These are phyloP conservation scores for Cynocephalus volans DNA, from an alignment of 2,113 vertebrate species.

Conservation along the genomic window DNA sequence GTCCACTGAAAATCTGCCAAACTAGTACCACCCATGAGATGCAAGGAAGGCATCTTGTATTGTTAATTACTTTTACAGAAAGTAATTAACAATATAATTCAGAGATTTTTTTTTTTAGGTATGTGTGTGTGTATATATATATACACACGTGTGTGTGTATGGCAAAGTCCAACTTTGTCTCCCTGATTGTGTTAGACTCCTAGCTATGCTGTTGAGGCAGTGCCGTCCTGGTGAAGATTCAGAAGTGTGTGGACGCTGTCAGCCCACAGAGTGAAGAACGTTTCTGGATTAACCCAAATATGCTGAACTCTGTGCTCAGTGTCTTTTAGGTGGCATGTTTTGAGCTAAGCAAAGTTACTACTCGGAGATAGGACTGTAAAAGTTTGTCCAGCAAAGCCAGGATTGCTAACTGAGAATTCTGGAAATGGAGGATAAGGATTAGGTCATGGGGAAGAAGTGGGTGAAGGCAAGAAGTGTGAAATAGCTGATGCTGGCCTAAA, in stretches of 20 bases:
- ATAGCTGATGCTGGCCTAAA: not conserved
- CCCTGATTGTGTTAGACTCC: not conserved
- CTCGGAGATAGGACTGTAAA: conserved; percentile 1
- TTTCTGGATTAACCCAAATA: not conserved
- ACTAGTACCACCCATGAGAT: not conserved
- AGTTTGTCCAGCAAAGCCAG: not conserved
- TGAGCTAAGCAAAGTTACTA: not conserved
- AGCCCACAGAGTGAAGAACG: not conserved
- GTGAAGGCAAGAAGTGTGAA: not conserved
- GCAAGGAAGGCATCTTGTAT: not conserved
- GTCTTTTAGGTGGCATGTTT: not conserved
- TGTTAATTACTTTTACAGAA: conserved; percentile 16
- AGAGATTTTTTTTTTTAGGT: not conserved
- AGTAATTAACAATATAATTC: not conserved
- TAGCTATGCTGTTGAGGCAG: not conserved
- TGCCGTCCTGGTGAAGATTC: not conserved
- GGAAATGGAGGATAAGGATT: not conserved
- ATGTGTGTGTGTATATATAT: not conserved
- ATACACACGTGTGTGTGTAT: not conserved
- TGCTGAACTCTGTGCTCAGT: not conserved
- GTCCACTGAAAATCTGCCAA: not conserved
- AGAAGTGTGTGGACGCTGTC: not conserved
- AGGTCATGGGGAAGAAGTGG: not conserved
- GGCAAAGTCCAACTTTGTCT: not conserved
- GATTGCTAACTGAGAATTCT: conserved; percentile 15